Evolutionary conservation across 2,113 vertebrate species (phyloP).

Genomic region (Egretta garzetta): DNA sequence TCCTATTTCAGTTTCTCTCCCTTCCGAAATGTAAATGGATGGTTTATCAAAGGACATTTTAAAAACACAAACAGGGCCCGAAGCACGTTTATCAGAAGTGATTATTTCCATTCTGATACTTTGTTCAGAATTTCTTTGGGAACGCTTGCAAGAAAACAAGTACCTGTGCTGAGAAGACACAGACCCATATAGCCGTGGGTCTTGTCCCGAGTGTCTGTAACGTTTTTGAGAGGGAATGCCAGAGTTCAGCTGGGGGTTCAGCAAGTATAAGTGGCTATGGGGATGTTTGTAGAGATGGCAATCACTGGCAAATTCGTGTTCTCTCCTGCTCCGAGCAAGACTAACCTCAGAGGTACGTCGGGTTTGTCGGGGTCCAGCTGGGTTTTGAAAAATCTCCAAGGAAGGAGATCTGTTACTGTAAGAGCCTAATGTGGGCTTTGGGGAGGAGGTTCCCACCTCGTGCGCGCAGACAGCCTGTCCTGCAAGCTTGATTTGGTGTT

Average conservation of each 20-base stretch:
- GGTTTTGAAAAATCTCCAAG: not conserved
- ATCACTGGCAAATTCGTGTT: not conserved
- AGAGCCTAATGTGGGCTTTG: not conserved
- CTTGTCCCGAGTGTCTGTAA: not conserved
- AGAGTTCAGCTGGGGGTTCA: not conserved
- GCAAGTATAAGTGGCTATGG: not conserved
- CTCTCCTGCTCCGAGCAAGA: not conserved
- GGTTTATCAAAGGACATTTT: not conserved
- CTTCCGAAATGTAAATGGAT: not conserved
- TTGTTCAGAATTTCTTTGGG: not conserved
- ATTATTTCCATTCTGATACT: not conserved
- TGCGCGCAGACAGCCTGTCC: rapidly evolving
- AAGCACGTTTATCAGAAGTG: not conserved
- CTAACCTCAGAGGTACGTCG: not conserved
- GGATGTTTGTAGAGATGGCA: not conserved
- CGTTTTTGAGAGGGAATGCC: not conserved
- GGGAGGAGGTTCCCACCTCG: rapidly evolving
- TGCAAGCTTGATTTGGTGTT: not conserved
- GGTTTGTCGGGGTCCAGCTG: not conserved
- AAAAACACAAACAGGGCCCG: not conserved
- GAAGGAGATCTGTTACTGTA: not conserved
- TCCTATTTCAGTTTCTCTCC: not conserved
- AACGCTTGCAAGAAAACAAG: not conserved
- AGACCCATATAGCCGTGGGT: not conserved
- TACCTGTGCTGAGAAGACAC: not conserved